Conservation (phyloP, 2,797 vertebrate genomes). For the Selene dorsalis region DNA sequence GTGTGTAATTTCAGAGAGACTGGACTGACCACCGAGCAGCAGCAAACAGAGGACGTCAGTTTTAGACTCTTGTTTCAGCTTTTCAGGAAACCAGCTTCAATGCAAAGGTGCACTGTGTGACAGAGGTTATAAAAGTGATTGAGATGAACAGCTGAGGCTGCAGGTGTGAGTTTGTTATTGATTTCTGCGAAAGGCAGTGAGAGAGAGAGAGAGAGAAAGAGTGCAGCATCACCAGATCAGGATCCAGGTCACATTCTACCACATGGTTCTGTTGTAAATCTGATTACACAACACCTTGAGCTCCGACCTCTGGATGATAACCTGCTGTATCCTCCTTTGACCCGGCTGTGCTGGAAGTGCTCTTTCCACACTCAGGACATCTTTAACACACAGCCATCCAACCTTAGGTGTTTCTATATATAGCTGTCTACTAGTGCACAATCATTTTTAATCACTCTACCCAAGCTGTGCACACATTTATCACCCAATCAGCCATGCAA, state of each 20-base stretch:
- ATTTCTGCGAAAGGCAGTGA: conserved; percentile 1
- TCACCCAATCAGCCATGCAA: background rate
- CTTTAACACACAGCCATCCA: background rate
- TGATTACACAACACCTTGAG: conserved; percentile 53
- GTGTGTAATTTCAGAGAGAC: background rate
- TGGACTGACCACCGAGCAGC: background rate
- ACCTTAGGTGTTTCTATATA: no score
- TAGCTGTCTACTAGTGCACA: background rate
- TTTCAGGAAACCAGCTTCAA: background rate
- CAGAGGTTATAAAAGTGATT: background rate
- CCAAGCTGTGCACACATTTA: background rate
- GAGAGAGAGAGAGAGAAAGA: background rate
- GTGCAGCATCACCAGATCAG: conserved; percentile 19
- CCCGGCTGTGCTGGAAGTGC: background rate
- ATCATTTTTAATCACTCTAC: background rate
- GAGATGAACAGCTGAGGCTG: background rate
- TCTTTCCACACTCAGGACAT: background rate
- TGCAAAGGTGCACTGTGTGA: background rate
- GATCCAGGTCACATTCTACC: conserved; percentile 52
- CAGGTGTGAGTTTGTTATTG: background rate
- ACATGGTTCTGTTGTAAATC: conserved; percentile 39
- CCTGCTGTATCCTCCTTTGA: conserved; percentile 24
- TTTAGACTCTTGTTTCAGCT: background rate
- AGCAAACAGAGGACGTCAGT: background rate
- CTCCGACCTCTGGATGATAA: conserved; percentile 36